Percentiles rank a stretch among this genome's conserved stretches.
phyloP scores from a whole-genome alignment of 1,140 invertebrate genomes.

The Leucophenga varia region DNA sequence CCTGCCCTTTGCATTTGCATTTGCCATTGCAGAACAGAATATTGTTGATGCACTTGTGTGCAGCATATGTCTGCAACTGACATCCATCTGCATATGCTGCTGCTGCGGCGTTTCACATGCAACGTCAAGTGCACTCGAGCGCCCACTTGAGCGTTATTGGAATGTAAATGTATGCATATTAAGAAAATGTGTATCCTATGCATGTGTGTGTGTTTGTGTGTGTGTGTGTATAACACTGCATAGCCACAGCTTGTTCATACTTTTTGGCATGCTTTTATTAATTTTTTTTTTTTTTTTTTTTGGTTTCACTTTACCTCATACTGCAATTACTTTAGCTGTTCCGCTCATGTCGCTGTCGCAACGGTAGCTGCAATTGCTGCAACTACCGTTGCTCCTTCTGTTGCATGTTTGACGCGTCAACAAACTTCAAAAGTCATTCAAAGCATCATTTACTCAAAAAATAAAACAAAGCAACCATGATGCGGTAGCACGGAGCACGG shows the following conservation, averaged over 20 bases:
- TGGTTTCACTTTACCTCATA: neutral
- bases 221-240: too few species aligned
- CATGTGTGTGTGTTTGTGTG: too few species aligned
- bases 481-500: too few species aligned
- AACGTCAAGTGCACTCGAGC: conserved; percentile 39
- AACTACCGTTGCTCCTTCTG: conserved; percentile 3
- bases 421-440: conserved; percentile 50
- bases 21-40: conserved; percentile 20
- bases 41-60: conserved; percentile 16
- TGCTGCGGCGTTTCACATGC: conserved; percentile 8
- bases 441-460: conserved; percentile 10
- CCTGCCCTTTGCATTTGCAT: too few species aligned
- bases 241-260: too few species aligned
- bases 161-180: conserved; percentile 52
- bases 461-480: too few species aligned
- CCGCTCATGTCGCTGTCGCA: too few species aligned
- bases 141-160: conserved; percentile 52
- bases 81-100: conserved; percentile 14
- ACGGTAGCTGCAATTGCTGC: conserved; percentile 4
- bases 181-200: conserved; percentile 13
- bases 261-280: too few species aligned
- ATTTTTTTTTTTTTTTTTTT: conserved; percentile 10
- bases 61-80: conserved; percentile 27
- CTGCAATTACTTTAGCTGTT: too few species aligned
- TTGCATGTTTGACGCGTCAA: conserved; percentile 18